Evolutionary conservation across 2,113 vertebrate species (phyloP), one percentile per base, ranked within the genome.

Genomic region (Petrocephalus microphthalmus): DNA sequence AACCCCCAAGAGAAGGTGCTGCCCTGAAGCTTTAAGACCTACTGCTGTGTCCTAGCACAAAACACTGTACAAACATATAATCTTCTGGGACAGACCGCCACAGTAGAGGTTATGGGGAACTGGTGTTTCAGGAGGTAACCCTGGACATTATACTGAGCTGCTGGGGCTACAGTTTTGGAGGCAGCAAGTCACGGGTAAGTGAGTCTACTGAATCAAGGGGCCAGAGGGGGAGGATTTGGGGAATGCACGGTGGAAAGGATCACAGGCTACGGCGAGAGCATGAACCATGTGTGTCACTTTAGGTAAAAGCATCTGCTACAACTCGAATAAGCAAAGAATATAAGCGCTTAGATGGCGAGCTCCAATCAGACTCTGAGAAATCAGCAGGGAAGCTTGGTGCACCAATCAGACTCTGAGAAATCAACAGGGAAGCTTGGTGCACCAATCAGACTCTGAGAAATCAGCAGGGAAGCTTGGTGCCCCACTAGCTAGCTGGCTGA

Each of bases 401-500:
- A n/a, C n/a, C n/a, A n/a, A n/a, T n/a, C n/a, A n/a, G n/a, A n/a
- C n/a, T n/a, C n/a, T n/a, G n/a, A n/a, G n/a, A n/a, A n/a, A n/a
- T n/a, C n/a, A n/a, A n/a, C n/a, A n/a, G n/a, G n/a, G n/a, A n/a
- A n/a, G n/a, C n/a, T n/a, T n/a, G n/a, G n/a, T n/a, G n/a, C n/a
- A n/a, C n/a, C 87, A 88, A 49, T 90, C 94, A 94, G 51, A 90
- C 2, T 88, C 93, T 94, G 92, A 92, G n/a, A n/a, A n/a, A n/a
- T n/a, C n/a, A n/a, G n/a, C n/a, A n/a, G n/a, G 93, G 93, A 94
- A 94, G 93, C 87, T 88, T 84, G 90, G 78, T 90, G 90, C 94
- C 94, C 95, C 94, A 94, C 94, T 94, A 95, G 93, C 93, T n/a
- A 37, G 42, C 60, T 25, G 93, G 93, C 94, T 95, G 95, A 94